Conservation (phyloP, 2,113 vertebrate genomes). For the Epinephelus fuscoguttatus region DNA sequence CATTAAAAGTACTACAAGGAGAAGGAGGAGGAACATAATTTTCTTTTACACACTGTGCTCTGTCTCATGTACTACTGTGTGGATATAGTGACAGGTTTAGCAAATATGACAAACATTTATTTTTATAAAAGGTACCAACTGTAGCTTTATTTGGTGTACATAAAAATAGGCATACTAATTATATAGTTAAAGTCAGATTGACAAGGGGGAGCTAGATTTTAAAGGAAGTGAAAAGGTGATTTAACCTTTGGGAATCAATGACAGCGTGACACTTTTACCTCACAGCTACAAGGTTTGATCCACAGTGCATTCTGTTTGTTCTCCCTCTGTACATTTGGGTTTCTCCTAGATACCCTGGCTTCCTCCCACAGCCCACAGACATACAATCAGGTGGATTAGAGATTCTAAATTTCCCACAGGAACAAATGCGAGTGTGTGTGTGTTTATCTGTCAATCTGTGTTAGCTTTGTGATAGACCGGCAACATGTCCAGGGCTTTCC, state of each 20-base stretch:
- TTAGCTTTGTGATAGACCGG: slow-evolving; percentile 67
- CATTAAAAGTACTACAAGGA: no score
- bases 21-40: no score
- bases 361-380: slow-evolving; percentile 52
- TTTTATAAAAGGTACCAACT: no score
- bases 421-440: slow-evolving; percentile 29
- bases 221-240: slow-evolving; percentile 26
- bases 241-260: slow-evolving; percentile 38
- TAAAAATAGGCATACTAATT: not conserved
- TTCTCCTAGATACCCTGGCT: slow-evolving; percentile 27
- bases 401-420: slow-evolving; percentile 73
- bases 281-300: slow-evolving; percentile 22
- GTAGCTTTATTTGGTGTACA: not conserved
- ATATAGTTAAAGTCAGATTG: slow-evolving; percentile 16
- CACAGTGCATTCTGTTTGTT: slow-evolving; percentile 29
- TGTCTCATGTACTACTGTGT: no score
- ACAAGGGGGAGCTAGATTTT: not conserved
- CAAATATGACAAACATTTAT: no score
- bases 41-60: no score
- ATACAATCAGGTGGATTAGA: slow-evolving; percentile 70
- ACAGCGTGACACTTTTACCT: slow-evolving; percentile 17
- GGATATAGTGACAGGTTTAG: no score
- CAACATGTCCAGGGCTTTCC: slow-evolving; percentile 69
- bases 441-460: slow-evolving; percentile 77
- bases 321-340: slow-evolving; percentile 12